Base-by-base conservation (phyloP, 2,888 invertebrate genomes). In the Sesia bembeciformis region DNA sequence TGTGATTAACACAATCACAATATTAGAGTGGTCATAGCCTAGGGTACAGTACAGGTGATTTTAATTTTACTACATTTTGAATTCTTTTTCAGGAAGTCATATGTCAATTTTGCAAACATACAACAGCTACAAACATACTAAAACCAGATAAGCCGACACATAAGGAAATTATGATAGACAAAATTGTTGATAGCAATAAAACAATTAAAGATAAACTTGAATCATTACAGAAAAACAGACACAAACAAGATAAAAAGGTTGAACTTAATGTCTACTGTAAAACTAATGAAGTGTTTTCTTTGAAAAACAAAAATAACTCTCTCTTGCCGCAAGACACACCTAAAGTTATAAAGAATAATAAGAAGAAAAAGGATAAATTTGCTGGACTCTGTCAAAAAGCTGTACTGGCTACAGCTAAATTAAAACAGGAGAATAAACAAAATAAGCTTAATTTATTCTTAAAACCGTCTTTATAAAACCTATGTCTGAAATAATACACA, bases 301-400 rank as follows among this genome's bases (percentile, higher is more conserved):
- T 88, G 49, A 70, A 71, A 42, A 84, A 83, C 62, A 73, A 81
- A 41, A 74, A 74, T 23, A 88, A 87, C 65, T 71, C 60, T 38
- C 51, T 87, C 4, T 52, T 60, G 40, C 60, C 67, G 2, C 79
- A 78, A 56, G 64, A 65, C 50, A 55, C 65, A 51, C 62, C 72
- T n/a, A 84, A 81, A 68, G 63, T 78, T 39, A 81, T 85, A 54
- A 84, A 81, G 56, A 88, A 86, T 57, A 85, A 78, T 63, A 89
- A 87, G 67, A 85, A 72, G 67, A 87, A 74, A 63, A 89, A 87
- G 58, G 86, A 85, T 51, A 88, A 82, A 58, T 88, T 77, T 80
- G 89, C 88, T 39, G 88, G 88, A 2, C 64, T 89, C 4, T 85
- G 85, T 58, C 72, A 82, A 58, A 74, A 77, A 64, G 88, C 89